Evolutionary conservation across 2,113 vertebrate genomes (phyloP).

Genomic region (Danio rerio): DNA sequence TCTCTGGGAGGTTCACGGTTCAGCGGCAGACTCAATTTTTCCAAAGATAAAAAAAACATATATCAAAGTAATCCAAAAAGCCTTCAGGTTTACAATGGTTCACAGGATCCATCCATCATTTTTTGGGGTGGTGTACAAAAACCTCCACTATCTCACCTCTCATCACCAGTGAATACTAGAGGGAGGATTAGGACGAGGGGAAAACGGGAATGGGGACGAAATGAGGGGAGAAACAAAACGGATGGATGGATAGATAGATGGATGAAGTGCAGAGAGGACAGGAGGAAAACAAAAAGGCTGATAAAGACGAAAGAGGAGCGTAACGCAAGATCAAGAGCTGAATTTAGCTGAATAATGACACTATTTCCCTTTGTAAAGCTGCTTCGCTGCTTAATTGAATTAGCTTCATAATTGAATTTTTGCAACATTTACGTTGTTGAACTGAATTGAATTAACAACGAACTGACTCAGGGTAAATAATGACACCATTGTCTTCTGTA

Average conservation of each 20-base stretch:
- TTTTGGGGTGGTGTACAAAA: background rate
- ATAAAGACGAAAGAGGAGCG: background rate
- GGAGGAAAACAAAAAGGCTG: background rate
- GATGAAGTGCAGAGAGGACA: background rate
- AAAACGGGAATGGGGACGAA: background rate
- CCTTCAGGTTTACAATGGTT: constrained; percentile 26
- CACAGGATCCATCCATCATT: constrained; percentile 36
- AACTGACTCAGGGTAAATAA: no score
- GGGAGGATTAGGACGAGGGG: constrained; percentile 10
- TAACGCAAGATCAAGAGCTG: no score
- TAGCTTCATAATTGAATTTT: no score
- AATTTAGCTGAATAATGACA: no score
- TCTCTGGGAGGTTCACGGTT: constrained; percentile 23
- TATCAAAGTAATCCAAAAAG: constrained; percentile 30
- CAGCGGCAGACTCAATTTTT: constrained; percentile 24
- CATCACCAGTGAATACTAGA: constrained; percentile 13
- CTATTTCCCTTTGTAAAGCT: no score
- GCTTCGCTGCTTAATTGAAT: no score
- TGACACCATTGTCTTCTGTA: no score
- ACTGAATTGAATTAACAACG: no score
- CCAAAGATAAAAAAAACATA: constrained; percentile 39
- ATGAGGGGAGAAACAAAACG: background rate
- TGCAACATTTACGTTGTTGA: no score
- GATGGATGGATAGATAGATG: background rate
- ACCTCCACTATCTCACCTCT: constrained; percentile 17